Percentiles rank a stretch among this genome's conserved stretches.
These are phyloP conservation scores for Numenius phaeopus DNA, from an alignment of 2,797 vertebrate species.

Conservation along the genomic window DNA sequence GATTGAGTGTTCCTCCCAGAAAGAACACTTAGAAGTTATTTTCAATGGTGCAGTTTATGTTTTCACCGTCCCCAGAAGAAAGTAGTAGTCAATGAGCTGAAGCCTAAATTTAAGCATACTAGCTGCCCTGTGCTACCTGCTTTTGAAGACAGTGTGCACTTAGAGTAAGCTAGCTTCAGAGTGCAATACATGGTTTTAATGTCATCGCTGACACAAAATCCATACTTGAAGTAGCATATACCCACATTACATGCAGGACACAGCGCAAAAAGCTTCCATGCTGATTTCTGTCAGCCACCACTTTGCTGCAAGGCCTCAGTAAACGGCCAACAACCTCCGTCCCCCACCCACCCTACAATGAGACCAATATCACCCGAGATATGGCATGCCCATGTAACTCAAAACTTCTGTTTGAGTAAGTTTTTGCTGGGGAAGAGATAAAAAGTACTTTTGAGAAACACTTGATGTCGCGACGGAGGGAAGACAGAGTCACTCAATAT, in stretches of 20 bases:
- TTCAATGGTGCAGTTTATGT: neutral
- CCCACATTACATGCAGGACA: neutral
- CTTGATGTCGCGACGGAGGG: too few species aligned
- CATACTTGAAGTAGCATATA: neutral
- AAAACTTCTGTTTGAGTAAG: neutral
- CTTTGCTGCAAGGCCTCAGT: neutral
- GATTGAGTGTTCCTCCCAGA: neutral
- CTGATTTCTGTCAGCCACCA: neutral
- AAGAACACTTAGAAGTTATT: neutral
- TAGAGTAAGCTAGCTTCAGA: neutral
- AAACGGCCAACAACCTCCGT: neutral
- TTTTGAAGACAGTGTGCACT: neutral
- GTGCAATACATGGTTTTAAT: neutral
- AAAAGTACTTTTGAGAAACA: neutral
- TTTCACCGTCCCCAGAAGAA: neutral
- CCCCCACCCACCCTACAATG: neutral
- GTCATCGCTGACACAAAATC: neutral
- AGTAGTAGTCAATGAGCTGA: neutral
- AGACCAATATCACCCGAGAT: neutral
- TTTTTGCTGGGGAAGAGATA: neutral
- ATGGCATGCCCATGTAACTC: neutral
- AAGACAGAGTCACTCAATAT: too few species aligned
- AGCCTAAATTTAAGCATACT: neutral
- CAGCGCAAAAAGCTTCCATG: neutral
- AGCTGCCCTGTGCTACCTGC: neutral